Evolutionary conservation across 1,140 invertebrate genomes (phyloP), one percentile per base, ranked within the genome.

Genomic region (Delia radicum): DNA sequence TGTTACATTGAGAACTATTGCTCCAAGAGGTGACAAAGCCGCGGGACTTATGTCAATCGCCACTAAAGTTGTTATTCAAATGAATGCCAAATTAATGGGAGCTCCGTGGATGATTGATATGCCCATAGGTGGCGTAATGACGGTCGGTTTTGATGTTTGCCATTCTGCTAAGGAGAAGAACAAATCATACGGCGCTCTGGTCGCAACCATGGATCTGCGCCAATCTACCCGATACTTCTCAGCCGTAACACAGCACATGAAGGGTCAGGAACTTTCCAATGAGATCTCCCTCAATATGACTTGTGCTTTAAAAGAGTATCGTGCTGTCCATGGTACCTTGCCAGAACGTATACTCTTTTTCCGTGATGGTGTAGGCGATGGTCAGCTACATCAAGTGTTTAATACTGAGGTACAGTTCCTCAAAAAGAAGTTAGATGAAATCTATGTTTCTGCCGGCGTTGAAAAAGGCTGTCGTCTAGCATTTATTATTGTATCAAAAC

Each of bases 21-120:
- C 89, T 31, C 82, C 88, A 1, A 61, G 48, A 15, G 71, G 74
- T 2, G 67, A 77, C 18, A 75, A 73, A 33, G 72, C 62, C 12
- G 24, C 61, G 15, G 73, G 71, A 15, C 29, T 80, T 3, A 90
- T 92, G 89, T 92, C 92, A 2, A 92, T 97, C 42, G 93, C 93
- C 0, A 95, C 94, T 0, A 97, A 97, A 91, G 91, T 96, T 3
- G 91, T 90, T 0, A 92, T 94, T 73, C 93, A 94, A 82, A 91
- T 97, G 65, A 95, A 94, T 81, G 95, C 93, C 77, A 98, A 98
- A 89, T 86, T 96, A 3, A 95, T 95, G 13, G 95, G 95, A 3
- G 90, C 92, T 12, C 91, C 95, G 0, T 97, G 96, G 95, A 87
- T 87, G 0, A 87, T 94, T 3, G 80, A 89, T 1, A 90, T 95